Conservation (phyloP, 2,888 invertebrate genomes). For the Diabrotica balteata region DNA sequence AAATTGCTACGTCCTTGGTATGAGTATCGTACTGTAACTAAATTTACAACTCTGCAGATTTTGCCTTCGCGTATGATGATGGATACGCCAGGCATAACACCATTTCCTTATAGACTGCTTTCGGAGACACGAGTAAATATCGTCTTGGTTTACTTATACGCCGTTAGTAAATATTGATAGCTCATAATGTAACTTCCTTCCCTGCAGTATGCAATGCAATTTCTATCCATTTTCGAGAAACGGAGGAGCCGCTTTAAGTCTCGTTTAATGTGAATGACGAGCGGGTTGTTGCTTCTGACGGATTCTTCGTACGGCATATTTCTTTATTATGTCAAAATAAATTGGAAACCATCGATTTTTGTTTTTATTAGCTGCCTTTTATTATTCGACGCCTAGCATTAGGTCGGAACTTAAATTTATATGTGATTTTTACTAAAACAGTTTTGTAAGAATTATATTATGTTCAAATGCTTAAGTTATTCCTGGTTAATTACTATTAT, state of each 20-base stretch:
- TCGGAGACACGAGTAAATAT: constrained; percentile 33
- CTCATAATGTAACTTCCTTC: constrained; percentile 29
- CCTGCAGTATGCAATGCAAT: constrained; percentile 25
- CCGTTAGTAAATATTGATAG: constrained; percentile 34
- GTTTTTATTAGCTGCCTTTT: constrained; percentile 4
- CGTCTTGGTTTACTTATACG: constrained; percentile 30
- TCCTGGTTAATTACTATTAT: too few relatives aligned
- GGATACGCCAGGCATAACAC: constrained; percentile 28
- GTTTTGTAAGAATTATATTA: too few relatives aligned
- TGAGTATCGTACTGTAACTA: constrained; percentile 27
- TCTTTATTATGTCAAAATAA: constrained; percentile 15
- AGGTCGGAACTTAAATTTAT: too few relatives aligned
- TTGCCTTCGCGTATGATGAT: constrained; percentile 21
- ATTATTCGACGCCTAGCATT: too few relatives aligned
- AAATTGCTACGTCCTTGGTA: neutral
- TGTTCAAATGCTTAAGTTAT: too few relatives aligned
- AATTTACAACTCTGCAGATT: constrained; percentile 25
- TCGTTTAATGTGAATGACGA: constrained; percentile 9
- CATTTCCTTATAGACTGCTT: constrained; percentile 30
- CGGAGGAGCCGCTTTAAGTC: constrained; percentile 15
- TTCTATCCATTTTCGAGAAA: constrained; percentile 19
- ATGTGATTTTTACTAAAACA: too few relatives aligned
- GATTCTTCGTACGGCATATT: constrained; percentile 9
- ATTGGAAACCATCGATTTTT: constrained; percentile 14
- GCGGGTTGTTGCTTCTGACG: constrained; percentile 15